These are phyloP conservation scores for Tragelaphus imberbis DNA, from an alignment of 2,113 vertebrate species.

Conservation along the genomic window DNA sequence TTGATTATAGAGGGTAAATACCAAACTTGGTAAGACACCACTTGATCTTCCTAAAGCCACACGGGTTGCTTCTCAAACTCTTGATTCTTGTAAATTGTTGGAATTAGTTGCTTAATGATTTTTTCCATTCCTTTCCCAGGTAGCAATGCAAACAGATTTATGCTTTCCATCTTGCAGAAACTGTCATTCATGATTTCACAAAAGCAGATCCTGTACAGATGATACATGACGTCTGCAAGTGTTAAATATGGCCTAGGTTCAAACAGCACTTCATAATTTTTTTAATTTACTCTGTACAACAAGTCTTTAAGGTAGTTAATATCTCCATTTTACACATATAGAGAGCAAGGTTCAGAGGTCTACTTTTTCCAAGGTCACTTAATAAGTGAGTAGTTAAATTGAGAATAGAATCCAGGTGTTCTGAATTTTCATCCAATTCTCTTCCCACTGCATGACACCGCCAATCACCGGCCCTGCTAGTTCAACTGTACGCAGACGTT, in stretches of 20 bases:
- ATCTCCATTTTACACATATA: neutral
- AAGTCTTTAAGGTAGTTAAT: neutral
- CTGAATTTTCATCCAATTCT: neutral
- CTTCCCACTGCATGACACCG: neutral
- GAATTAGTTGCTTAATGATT: conserved; percentile 11
- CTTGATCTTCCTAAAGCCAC: neutral
- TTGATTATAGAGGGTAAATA: neutral
- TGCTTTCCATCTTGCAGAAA: neutral
- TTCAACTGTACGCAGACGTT: neutral
- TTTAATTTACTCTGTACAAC: neutral
- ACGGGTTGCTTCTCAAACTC: neutral
- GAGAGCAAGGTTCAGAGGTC: neutral
- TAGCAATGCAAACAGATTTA: neutral
- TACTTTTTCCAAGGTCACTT: neutral
- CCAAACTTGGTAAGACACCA: neutral
- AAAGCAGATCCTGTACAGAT: neutral
- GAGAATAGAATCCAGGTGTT: neutral
- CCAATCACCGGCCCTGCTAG: neutral
- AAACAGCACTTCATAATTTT: neutral
- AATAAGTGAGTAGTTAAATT: neutral
- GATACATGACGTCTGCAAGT: neutral
- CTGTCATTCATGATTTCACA: neutral
- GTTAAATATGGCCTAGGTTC: neutral
- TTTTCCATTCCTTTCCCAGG: neutral
- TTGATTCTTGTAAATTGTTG: conserved; percentile 25